phyloP scores from a whole-genome alignment of 2,113 vertebrate species.

The Mellivora capensis region DNA sequence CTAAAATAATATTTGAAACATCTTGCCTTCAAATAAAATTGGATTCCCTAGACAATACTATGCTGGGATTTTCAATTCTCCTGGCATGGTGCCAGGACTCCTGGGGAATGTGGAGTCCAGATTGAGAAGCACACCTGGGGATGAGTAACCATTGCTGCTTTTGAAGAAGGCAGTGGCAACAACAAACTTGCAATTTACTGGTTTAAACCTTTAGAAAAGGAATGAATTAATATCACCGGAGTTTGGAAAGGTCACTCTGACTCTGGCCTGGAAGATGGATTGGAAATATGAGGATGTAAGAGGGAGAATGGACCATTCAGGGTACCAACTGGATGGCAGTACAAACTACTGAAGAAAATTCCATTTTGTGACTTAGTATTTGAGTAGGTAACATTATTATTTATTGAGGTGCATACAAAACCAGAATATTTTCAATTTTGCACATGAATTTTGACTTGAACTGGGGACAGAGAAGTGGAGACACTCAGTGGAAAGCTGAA shows the following conservation, averaged over 20 bases:
- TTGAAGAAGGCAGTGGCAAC: neutral
- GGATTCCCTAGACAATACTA: neutral
- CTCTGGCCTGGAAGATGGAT: neutral
- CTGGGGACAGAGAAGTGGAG: neutral
- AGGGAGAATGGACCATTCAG: neutral
- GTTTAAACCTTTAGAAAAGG: neutral
- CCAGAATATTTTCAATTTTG: neutral
- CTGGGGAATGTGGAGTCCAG: neutral
- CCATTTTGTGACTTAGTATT: neutral
- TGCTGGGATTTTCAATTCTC: neutral
- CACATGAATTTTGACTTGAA: neutral
- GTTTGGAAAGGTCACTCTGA: neutral
- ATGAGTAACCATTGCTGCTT: neutral
- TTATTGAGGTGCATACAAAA: neutral
- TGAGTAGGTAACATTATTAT: neutral
- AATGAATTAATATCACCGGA: neutral
- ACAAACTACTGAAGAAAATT: neutral
- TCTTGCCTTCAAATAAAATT: neutral
- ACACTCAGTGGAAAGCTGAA: neutral
- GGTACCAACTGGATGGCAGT: neutral
- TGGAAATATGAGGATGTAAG: neutral
- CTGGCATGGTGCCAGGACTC: neutral
- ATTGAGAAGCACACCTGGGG: neutral
- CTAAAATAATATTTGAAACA: neutral
- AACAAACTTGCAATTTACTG: neutral